A percentile compares a stretch with the other conserved stretches of the same genome.
Evolutionary conservation across 2,888 invertebrate genomes (phyloP).

Genomic region (Chironomus riparius): DNA sequence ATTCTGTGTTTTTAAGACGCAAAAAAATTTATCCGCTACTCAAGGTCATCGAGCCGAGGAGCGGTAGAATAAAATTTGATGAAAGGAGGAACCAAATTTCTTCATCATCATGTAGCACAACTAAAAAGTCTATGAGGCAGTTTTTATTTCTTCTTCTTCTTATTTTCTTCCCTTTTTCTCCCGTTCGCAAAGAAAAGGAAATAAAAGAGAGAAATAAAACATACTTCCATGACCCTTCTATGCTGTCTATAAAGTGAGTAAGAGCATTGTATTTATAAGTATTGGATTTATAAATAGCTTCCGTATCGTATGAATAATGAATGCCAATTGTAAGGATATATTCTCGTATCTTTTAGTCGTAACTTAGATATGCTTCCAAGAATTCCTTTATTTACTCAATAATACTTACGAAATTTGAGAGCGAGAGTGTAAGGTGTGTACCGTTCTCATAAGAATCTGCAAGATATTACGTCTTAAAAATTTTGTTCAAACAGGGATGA

Average conservation of each 20-base stretch:
- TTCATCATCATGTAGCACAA: neutral
- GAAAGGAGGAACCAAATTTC: neutral
- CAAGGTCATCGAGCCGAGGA: neutral
- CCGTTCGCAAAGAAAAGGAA: neutral
- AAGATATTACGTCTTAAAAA: constrained; percentile 20
- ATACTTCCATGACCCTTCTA: constrained; percentile 19
- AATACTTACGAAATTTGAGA: too few relatives aligned
- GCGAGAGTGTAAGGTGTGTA: too few relatives aligned
- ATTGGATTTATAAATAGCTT: neutral
- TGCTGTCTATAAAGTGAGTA: neutral
- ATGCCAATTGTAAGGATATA: neutral
- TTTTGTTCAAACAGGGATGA: neutral
- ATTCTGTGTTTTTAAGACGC: too few relatives aligned
- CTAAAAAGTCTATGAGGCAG: neutral
- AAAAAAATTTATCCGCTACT: neutral
- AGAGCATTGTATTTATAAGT: neutral
- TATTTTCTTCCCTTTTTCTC: too few relatives aligned
- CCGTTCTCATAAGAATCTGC: neutral
- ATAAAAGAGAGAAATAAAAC: neutral
- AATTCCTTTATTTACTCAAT: too few relatives aligned
- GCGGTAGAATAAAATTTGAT: neutral
- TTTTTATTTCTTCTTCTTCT: neutral
- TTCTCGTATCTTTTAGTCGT: too few relatives aligned
- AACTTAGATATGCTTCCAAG: neutral
- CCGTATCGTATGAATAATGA: neutral